Evolutionary conservation across 2,113 vertebrate genomes (phyloP).

Genomic region (Istiophorus platypterus): DNA sequence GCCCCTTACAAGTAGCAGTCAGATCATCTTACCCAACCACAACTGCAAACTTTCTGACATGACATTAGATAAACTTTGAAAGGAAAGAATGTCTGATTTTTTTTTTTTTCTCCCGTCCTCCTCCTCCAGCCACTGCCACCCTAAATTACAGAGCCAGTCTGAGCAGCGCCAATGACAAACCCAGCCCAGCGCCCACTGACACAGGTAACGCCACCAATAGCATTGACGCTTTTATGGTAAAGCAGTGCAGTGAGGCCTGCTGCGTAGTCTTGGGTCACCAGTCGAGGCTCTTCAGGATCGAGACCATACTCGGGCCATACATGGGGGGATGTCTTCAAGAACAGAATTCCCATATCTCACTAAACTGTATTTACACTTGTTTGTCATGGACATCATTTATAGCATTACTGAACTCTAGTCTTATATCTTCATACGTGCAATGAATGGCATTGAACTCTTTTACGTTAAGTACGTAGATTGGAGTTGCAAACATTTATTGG

Average conservation of each 20-base stretch:
- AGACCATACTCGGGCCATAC: no score
- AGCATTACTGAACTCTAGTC: not conserved
- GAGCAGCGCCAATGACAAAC: constrained; percentile 48
- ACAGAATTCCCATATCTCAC: not conserved
- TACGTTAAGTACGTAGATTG: no score
- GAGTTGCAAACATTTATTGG: no score
- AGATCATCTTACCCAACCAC: not conserved
- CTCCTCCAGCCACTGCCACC: constrained; percentile 65
- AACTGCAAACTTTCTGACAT: not conserved
- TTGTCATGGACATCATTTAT: not conserved
- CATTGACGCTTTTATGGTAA: not conserved
- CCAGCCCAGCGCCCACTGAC: constrained; percentile 37
- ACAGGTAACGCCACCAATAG: constrained; percentile 57
- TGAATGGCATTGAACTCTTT: no score
- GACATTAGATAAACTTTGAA: not conserved
- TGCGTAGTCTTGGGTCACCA: not conserved
- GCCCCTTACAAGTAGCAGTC: not conserved
- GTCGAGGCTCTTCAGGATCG: not conserved
- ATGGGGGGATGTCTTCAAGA: no score
- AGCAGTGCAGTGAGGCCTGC: not conserved
- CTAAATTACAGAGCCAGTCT: constrained; percentile 79
- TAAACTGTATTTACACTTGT: not conserved
- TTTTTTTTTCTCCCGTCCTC: not conserved
- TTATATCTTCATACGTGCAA: no score
- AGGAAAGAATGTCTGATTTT: not conserved